phyloP scores from a whole-genome alignment of 2,888 invertebrate genomes.

The Drosophila ezoana region DNA sequence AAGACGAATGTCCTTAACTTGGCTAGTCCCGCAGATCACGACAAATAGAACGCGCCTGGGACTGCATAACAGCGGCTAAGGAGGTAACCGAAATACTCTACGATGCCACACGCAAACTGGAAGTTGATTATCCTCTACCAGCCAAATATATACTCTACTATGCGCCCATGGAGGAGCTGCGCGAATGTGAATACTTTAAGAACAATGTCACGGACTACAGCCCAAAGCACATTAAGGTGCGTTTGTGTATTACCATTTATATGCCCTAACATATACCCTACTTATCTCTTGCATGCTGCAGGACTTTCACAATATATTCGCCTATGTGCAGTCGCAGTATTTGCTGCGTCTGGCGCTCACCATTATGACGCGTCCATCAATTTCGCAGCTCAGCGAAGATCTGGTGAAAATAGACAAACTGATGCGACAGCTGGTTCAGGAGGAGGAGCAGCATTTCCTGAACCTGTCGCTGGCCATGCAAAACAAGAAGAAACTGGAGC shows the following conservation, averaged over 20 bases:
- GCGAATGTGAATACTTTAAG: conserved; percentile 84
- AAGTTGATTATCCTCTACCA: conserved; percentile 77
- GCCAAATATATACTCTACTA: conserved; percentile 77
- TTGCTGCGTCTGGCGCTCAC: conserved; percentile 83
- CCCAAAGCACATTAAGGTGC: conserved; percentile 83
- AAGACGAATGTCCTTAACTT: neutral
- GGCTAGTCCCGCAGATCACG: conserved; percentile 68
- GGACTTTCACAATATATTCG: conserved; percentile 85
- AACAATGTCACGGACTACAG: conserved; percentile 83
- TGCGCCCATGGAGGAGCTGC: conserved; percentile 83
- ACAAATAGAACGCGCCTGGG: conserved; percentile 84
- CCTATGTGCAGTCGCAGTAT: conserved; percentile 85
- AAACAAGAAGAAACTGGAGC: conserved; percentile 78
- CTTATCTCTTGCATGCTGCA: conserved; percentile 39
- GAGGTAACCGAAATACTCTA: conserved; percentile 83
- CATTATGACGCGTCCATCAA: conserved; percentile 78
- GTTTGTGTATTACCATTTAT: neutral
- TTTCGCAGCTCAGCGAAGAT: conserved; percentile 75
- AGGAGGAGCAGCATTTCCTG: conserved; percentile 83
- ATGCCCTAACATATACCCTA: neutral
- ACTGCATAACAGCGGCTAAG: conserved; percentile 84
- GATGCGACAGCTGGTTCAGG: conserved; percentile 80
- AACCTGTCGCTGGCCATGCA: conserved; percentile 79
- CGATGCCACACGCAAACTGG: conserved; percentile 83
- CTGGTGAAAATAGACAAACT: conserved; percentile 78